Base-by-base conservation (phyloP, 2,113 vertebrate species). In the Canis aureus region DNA sequence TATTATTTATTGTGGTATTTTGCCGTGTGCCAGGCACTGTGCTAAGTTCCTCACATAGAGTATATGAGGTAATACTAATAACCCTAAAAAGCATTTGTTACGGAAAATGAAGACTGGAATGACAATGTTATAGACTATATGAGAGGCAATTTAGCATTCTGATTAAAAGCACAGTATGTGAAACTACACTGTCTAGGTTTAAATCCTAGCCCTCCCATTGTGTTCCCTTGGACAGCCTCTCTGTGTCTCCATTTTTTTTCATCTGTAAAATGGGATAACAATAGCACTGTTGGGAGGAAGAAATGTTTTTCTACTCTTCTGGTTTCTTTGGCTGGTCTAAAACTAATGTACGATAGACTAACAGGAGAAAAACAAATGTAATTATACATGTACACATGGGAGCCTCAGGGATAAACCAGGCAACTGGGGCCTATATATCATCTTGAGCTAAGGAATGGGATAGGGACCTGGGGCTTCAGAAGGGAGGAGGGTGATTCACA, bases 91-190 rank as follows among this genome's bases (percentile, higher is more conserved):
- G 13, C 19, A 84, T 80, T 89, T 85, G 27, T n/a, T 74, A 88
- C 49, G 51, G 32, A 93, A 96, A 96, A 85, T 71, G 57, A 91
- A 74, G 83, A 92, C 66, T 64, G 83, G 83, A 93, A 57, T 69
- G 76, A 69, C 67, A 59, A 2, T 89, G 87, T 38, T 12, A 60
- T 73, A 74, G 62, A 59, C 57, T n/a, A 1, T 15, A 19, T n/a
- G 32, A 73, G 22, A 96, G 53, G 8, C 29, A 92, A 20, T 38
- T 96, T 95, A 60, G 49, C 57, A 64, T 49, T 38, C n/a, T 93
- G 59, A 69, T 19, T 38, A 53, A 92, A 51, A 96, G 16, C 8
- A 79, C 7, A 32, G 79, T 79, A 74, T 85, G 66, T 91, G 43
- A 32, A 64, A 53, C 2, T 15, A 79, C 35, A 59, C 13, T 49